Evolutionary conservation across 35 echinoderm and acorn worm species (phyloP), one percentile per base, ranked within the genome.

Genomic region (Eucidaris tribuloides): DNA sequence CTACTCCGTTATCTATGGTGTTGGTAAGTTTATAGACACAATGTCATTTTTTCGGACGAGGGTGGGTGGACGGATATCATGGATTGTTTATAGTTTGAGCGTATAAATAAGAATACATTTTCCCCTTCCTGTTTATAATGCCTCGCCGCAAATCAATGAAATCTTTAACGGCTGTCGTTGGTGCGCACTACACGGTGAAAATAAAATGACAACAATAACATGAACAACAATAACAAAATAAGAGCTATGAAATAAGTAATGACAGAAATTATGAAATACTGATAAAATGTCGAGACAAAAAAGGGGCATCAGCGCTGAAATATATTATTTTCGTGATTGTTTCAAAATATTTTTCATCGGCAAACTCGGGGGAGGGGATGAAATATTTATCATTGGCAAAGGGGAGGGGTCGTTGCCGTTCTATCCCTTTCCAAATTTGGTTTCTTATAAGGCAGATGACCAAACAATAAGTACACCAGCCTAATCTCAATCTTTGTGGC

Each of bases 1-100:
- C 7, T 99, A 99, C 71, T 99, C 96, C 9, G 87, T 99, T 17
- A 72, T 99, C 37, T 99, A 99, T 87, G 96, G 96, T 36, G 96
- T 88, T 44, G 96, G 96, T 99, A 82, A 78, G 66, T 78, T 54
- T 25, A n/a, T 4, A 18, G 46, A 79, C n/a, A 9, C 4, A 79
- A 55, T 55, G 50, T 55, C n/a, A 55, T 11, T n/a, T 14, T 55
- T n/a, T 14, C 50, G n/a, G 50, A n/a, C n/a, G n/a, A n/a, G n/a
- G n/a, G n/a, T n/a, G n/a, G n/a, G n/a, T n/a, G n/a, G n/a, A n/a
- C n/a, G n/a, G n/a, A n/a, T n/a, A 56, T 17, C 50, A 0, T 14
- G 50, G 50, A 0, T n/a, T n/a, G n/a, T n/a, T n/a, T n/a, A n/a
- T n/a, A n/a, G n/a, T n/a, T n/a, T n/a, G n/a, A n/a, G n/a, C 15